Conservation (phyloP, 2,113 vertebrate genomes). For the Stomatorhinus ivindoensis region DNA sequence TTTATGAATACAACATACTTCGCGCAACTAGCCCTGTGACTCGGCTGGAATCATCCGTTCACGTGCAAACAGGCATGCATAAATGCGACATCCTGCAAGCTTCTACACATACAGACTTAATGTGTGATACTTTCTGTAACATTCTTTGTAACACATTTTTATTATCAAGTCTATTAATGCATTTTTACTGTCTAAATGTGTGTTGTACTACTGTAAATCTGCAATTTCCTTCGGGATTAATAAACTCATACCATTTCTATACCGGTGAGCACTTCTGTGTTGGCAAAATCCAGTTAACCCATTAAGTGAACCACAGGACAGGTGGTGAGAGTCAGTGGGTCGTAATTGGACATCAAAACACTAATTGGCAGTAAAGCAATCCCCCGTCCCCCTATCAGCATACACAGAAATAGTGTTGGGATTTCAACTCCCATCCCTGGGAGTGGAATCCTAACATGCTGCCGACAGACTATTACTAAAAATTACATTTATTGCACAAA, state of each 20-base stretch:
- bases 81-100: background rate
- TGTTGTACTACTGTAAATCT: background rate
- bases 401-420: background rate
- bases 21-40: background rate
- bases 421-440: background rate
- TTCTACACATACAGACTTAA: background rate
- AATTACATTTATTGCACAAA: background rate
- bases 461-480: background rate
- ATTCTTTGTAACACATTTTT: background rate
- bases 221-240: background rate
- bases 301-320: background rate
- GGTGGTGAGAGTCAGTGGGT: background rate
- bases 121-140: background rate
- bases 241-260: background rate
- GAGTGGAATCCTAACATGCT: background rate
- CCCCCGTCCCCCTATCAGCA: background rate
- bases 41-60: background rate
- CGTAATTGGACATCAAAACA: background rate
- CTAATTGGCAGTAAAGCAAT: background rate
- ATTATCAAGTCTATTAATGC: background rate
- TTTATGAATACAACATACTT: background rate
- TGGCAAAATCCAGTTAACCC: background rate
- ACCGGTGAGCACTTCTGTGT: background rate
- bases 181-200: background rate
- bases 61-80: background rate